Evolutionary conservation across 2,113 vertebrate species (phyloP), one percentile per base, ranked within the genome.

Genomic region (Pseudonaja textilis): DNA sequence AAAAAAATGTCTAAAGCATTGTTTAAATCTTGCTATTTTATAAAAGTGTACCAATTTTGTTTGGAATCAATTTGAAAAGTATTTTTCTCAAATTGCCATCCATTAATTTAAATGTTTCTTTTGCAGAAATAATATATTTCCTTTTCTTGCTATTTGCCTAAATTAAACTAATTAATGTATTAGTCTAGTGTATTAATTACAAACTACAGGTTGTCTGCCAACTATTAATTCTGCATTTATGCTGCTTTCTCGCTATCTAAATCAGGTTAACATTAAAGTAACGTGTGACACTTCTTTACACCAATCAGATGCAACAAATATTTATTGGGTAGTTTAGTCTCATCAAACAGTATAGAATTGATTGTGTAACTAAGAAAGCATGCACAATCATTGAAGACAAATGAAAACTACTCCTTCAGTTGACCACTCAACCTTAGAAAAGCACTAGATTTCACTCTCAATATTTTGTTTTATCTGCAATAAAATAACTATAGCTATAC

Each of bases 1-100:
- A 98, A 97, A 98, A 98, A 97, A 98, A 98, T 87, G 90, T 97
- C 98, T 97, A 98, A 98, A 98, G 97, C 97, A 96, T 96, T 98
- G 96, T 97, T 98, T 97, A 96, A 98, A 97, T 97, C 91, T 95
- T 95, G 97, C 94, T 96, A 74, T 26, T 90, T 94, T 94, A 93
- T 94, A 95, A 87, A 86, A 96, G 94, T 94, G 95, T 96, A 97
- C 95, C 93, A 91, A 90, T 94, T 97, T 94, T 94, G 95, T 97
- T 97, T 95, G 96, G 96, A 96, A 97, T 95, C 97, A 96, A 95
- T 34, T 45, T 90, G 89, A 64, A 95, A 94, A 42, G 0, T 91
- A 89, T 92, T 94, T 93, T 89, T 94, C 89, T 93, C 94, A 93
- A 97, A 96, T 94, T 96, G 95, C 93, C 93, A 94, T 81, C 93